Evolutionary conservation across 2,888 invertebrate species (phyloP).

Genomic region (Andrena minutula): DNA sequence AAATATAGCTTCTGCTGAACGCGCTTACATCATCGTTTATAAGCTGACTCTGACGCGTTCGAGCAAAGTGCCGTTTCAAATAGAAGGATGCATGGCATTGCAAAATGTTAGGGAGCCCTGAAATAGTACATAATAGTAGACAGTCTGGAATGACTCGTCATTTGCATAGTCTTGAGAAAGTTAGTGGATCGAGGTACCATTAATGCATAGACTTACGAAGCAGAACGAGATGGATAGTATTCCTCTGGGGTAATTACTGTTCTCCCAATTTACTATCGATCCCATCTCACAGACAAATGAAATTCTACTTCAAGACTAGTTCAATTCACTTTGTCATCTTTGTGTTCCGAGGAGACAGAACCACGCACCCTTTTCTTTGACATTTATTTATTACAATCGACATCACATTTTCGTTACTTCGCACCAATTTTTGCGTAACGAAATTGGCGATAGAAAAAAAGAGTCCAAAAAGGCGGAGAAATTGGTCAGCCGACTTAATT

Average conservation of each 20-base stretch:
- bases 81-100: neutral
- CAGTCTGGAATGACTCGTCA: neutral
- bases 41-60: neutral
- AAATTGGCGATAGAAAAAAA: no score
- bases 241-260: neutral
- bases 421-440: no score
- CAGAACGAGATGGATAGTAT: neutral
- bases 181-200: neutral
- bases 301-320: no score
- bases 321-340: no score
- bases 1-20: neutral
- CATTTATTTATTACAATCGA: no score
- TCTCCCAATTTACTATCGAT: neutral
- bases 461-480: neutral
- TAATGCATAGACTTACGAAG: slow-evolving; percentile 1
- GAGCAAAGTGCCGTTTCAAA: neutral
- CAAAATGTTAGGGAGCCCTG: neutral
- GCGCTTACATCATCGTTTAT: neutral
- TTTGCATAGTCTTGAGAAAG: slow-evolving; percentile 1
- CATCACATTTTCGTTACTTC: no score
- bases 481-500: slow-evolving; percentile 20
- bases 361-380: no score
- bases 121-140: neutral
- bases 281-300: no score
- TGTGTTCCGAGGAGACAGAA: no score